Base-by-base conservation (phyloP, 2,797 vertebrate genomes). In the Pterois miles region DNA sequence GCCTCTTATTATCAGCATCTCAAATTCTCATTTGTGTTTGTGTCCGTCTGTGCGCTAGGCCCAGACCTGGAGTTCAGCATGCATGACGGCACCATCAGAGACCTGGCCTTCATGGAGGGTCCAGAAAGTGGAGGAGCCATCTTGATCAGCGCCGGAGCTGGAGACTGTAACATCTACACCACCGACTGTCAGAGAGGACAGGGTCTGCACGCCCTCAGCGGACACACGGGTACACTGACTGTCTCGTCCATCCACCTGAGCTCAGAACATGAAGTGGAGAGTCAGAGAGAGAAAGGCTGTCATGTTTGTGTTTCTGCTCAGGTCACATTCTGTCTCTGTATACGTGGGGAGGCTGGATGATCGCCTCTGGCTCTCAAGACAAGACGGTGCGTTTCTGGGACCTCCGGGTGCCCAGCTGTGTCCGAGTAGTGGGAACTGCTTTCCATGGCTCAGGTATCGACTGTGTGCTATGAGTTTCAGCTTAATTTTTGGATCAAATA, bases 11-110 rank as follows among this genome's bases (percentile, higher is more conserved):
- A 7, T 59, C 18, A 29, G 53, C 18, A 18, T 48, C 53, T 50
- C 36, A 13, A 1, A 14, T 40, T 57, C 20, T 60, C 3, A 48
- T 31, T 23, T 57, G 4, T 38, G 5, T n/a, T 18, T 29, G 25
- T 54, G 8, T 57, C 4, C 54, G 3, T 63, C 3, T 74, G 33
- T 50, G 5, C 22, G 16, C 1, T 16, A 99, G 98, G 98, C 52
- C 98, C 98, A 6, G 98, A 99, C 93, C 91, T 99, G 93, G 98
- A 99, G 92, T 99, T 99, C 90, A 99, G 98, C 92, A 99, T 99
- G 98, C 98, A 99, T 0, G 98, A 99, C 66, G 98, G 98, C 66
- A 99, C 98, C 72, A 99, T 99, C 90, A 95, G 98, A 92, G 98
- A 99, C 91, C 92, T 99, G 93, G 98, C 97, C 78, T 99, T 99